Conservation (phyloP, 1,140 invertebrate genomes). For the Neelides sp. region DNA sequence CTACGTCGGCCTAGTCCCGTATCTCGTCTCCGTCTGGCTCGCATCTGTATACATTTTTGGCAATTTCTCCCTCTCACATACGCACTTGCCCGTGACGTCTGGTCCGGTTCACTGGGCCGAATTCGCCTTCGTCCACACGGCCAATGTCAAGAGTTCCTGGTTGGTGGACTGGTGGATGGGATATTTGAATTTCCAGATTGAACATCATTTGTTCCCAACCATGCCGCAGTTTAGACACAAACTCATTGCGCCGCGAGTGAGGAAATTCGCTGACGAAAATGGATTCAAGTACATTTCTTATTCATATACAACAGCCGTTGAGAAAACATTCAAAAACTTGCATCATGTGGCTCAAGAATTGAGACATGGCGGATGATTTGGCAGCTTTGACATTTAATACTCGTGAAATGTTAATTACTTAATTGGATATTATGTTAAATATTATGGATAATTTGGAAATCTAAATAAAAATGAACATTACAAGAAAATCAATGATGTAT, state of each 20-base stretch:
- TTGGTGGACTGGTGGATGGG: too few species aligned
- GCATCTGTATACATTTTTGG: slow-evolving; percentile 28
- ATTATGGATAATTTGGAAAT: too few species aligned
- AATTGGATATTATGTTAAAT: too few species aligned
- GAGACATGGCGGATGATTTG: neutral
- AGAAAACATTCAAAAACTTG: slow-evolving; percentile 13
- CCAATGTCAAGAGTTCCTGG: slow-evolving; percentile 13
- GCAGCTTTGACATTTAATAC: neutral
- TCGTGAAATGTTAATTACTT: neutral
- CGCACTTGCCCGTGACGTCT: slow-evolving; percentile 21
- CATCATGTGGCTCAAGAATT: slow-evolving; percentile 2
- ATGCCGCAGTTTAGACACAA: slow-evolving; percentile 19
- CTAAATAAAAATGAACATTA: too few species aligned
- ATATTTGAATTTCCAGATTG: slow-evolving; percentile 20
- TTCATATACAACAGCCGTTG: slow-evolving; percentile 7
- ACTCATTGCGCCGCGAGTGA: slow-evolving; percentile 10
- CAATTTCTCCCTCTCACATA: slow-evolving; percentile 26
- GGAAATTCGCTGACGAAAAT: slow-evolving; percentile 10
- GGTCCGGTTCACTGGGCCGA: slow-evolving; percentile 22
- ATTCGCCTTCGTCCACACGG: slow-evolving; percentile 20
- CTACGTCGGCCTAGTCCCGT: slow-evolving; percentile 21
- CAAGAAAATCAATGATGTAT: too few species aligned
- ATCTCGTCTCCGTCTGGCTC: slow-evolving; percentile 27
- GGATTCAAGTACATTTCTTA: slow-evolving; percentile 4
- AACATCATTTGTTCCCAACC: slow-evolving; percentile 25